Base-by-base conservation (phyloP, 2,888 invertebrate species). In the Luperina testacea region DNA sequence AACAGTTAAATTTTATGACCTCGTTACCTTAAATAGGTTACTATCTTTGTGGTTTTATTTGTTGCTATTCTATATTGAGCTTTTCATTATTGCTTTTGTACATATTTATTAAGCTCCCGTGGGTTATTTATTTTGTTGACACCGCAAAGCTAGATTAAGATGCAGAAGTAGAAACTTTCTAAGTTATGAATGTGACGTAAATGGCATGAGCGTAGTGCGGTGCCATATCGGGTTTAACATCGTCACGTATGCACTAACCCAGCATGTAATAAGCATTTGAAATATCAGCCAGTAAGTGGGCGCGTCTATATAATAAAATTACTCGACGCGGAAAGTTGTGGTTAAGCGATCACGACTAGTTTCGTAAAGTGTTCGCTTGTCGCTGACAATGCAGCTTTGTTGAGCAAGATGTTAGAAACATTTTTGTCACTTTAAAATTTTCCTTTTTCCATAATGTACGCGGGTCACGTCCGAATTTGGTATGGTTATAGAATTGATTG, bases 311-410 rank as follows among this genome's bases (percentile, higher is more conserved):
- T 89, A 92, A 92, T 92, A 92, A 93, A 93, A 94, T 91, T 91
- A 88, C 88, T 89, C 85, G 94, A 92, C 92, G 92, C 94, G 93
- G 94, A 94, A 94, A 94, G 91, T 92, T 94, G 95, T 90, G 95
- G 95, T 94, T 94, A 92, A 88, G 89, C 86, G 92, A 94, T 94
- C 96, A 96, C 96, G 96, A 94, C 91, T 86, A 92, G 92, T 96
- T 96, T 95, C 96, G 96, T 87, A 96, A 96, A 95, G 87, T 90
- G 80, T 85, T 90, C 89, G 91, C 92, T 93, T 92, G 92, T 94
- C 92, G 93, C 92, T 94, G 92, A 91, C 93, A 91, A 89, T 74
- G 74, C 75, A 76, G 90, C 89, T 90, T 90, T 87, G 87, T 95
- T 95, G 93, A 90, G 95, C 91, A 95, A 96, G 91, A 87, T 83